Conservation (phyloP, 2,113 vertebrate species). For the Phylloscopus trochiloides region DNA sequence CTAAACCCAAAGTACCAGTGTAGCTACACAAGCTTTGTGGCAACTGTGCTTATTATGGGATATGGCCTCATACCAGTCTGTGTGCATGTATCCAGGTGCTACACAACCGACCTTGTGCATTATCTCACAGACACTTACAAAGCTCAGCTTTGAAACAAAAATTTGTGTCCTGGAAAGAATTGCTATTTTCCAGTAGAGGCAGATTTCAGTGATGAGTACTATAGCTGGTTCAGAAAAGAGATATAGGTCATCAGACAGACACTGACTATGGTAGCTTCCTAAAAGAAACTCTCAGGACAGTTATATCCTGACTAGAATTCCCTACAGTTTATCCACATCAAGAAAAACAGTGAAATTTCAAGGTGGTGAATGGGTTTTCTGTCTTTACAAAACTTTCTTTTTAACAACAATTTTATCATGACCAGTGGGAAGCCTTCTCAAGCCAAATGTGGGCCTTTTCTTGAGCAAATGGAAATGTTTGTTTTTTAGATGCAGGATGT, state of each 20-base stretch:
- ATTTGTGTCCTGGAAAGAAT: neutral
- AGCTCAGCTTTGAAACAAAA: neutral
- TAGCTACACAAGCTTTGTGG: neutral
- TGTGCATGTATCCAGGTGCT: neutral
- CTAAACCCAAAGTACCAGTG: neutral
- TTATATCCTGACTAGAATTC: neutral
- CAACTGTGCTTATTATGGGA: neutral
- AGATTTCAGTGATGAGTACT: neutral
- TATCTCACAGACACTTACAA: neutral
- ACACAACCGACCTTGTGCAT: neutral
- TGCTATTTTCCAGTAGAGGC: neutral
- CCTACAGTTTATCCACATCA: neutral
- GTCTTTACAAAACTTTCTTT: neutral
- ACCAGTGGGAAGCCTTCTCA: neutral
- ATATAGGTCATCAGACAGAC: neutral
- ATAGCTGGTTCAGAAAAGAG: neutral
- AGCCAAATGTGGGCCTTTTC: neutral
- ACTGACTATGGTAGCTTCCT: neutral
- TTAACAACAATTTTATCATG: neutral
- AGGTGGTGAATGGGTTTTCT: neutral
- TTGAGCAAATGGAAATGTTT: neutral
- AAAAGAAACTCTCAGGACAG: neutral
- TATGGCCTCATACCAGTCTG: neutral
- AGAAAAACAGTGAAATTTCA: neutral
- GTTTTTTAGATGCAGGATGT: slow-evolving; percentile 10